Base-by-base conservation (phyloP, 64 coral and sea anemone genomes). In the Porites australiensis region DNA sequence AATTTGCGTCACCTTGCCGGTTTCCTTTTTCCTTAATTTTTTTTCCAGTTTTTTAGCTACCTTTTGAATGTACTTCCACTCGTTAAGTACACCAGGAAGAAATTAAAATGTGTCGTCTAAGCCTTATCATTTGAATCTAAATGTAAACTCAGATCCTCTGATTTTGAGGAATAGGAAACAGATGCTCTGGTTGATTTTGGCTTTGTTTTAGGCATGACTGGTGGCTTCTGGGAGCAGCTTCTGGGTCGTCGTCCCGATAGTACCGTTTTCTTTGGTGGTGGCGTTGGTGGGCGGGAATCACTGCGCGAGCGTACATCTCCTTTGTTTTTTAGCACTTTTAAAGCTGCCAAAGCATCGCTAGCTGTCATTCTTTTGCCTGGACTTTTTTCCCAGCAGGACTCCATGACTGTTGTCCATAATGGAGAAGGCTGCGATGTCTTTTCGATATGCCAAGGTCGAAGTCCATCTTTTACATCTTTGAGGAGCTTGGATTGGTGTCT, bases 381-480 rank as follows among this genome's bases (percentile, higher is more conserved):
- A 50, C 70, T 64, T 70, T 50, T 23, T 8, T 70, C 50, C 82
- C 82, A 86, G 64, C 82, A 86, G 4, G 44, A 3, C 5, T 44
- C 46, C 64, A 86, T 86, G 63, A 86, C 82, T 50, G 4, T 10
- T 50, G 23, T 3, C 82, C 82, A 86, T n/a, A 3, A 14, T 6
- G 13, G 3, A 20, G 8, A 70, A 20, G 82, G 82, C 68, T 18
- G 19, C 0, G 6, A 20, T 22, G 63, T 86, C 12, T 18, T 46
- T 12, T 23, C 46, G 16, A 70, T 65, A 47, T 65, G 63, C 54
- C 3, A 2, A 7, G 82, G 82, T 86, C 82, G 82, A 65, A 45
- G 47, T 18, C 59, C 64, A 8, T 3, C 18, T 70, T 27, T 70
- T 50, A 70, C 18, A 8, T 86, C 64, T 49, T 69, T 16, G 10